Evolutionary conservation across 2,888 invertebrate species (phyloP).

Genomic region (Apodemia duryi): DNA sequence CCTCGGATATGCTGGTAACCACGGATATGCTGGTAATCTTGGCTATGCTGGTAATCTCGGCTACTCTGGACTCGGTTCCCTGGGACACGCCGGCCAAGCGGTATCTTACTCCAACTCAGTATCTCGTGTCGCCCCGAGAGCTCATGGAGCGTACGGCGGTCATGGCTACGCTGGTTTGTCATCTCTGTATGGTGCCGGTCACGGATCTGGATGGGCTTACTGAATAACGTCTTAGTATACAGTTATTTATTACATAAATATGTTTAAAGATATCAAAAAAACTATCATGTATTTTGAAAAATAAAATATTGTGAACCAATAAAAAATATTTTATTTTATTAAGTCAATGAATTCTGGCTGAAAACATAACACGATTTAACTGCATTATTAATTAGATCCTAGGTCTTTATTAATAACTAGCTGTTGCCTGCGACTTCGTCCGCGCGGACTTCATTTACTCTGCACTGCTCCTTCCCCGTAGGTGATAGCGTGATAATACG

Average conservation of each 20-base stretch:
- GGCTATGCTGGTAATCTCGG: too few species aligned
- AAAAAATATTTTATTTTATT: too few species aligned
- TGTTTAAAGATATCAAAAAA: neutral
- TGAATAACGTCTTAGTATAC: neutral
- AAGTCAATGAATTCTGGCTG: too few species aligned
- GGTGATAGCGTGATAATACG: too few species aligned
- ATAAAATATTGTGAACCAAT: neutral
- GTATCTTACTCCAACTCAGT: neutral
- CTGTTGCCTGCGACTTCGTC: too few species aligned
- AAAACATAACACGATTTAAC: too few species aligned
- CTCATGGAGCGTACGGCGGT: neutral
- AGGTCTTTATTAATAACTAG: too few species aligned
- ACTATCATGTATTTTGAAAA: neutral
- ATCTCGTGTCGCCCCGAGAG: neutral
- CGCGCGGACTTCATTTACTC: too few species aligned
- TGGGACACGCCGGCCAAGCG: neutral
- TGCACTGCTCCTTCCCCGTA: too few species aligned
- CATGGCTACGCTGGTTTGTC: neutral
- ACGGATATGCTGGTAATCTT: too few species aligned
- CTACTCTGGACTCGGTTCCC: neutral
- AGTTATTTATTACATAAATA: neutral
- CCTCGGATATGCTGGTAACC: slow-evolving; percentile 21
- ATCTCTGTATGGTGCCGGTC: neutral
- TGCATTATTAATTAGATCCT: too few species aligned
- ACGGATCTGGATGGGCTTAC: slow-evolving; percentile 7